Percentiles rank a stretch among this genome's conserved stretches.
Conservation (phyloP, 2,797 vertebrate species). For the Gouania willdenowi region DNA sequence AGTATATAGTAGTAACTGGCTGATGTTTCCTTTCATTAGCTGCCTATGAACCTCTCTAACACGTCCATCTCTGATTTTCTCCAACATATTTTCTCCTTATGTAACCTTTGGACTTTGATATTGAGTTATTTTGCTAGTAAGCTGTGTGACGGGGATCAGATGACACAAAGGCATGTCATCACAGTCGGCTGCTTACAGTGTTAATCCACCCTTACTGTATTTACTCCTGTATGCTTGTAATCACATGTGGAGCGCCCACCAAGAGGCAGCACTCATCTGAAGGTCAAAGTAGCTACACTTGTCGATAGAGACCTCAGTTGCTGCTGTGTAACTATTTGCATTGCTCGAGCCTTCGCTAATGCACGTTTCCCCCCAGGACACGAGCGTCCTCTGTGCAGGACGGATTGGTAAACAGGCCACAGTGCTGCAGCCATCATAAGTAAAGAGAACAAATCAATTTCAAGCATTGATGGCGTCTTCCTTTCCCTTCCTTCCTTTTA, state of each 20-base stretch:
- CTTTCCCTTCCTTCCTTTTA: slow-evolving; percentile 14
- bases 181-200: slow-evolving; percentile 40
- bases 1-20: too few relatives aligned
- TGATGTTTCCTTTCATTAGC: too few relatives aligned
- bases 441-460: slow-evolving; percentile 59
- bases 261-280: slow-evolving; percentile 29
- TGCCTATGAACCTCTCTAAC: too few relatives aligned
- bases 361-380: slow-evolving; percentile 37
- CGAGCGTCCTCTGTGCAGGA: slow-evolving; percentile 22
- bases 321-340: slow-evolving; percentile 61
- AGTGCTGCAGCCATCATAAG: slow-evolving; percentile 26
- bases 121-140: slow-evolving; percentile 22
- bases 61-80: too few relatives aligned
- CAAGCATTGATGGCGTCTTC: slow-evolving; percentile 16
- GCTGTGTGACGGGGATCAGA: slow-evolving; percentile 18
- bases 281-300: slow-evolving; percentile 40
- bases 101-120: slow-evolving; percentile 32
- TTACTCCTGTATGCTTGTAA: slow-evolving; percentile 30
- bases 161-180: slow-evolving; percentile 47
- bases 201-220: slow-evolving; percentile 59
- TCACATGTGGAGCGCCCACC: slow-evolving; percentile 10
- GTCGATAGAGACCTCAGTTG: slow-evolving; percentile 16
- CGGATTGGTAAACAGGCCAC: slow-evolving; percentile 52
- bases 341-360: slow-evolving; percentile 32
- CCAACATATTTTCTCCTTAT: slow-evolving; percentile 9